These are phyloP conservation scores for Cyphomyrmex costatus DNA, from an alignment of 1,140 invertebrate genomes.

Conservation along the genomic window DNA sequence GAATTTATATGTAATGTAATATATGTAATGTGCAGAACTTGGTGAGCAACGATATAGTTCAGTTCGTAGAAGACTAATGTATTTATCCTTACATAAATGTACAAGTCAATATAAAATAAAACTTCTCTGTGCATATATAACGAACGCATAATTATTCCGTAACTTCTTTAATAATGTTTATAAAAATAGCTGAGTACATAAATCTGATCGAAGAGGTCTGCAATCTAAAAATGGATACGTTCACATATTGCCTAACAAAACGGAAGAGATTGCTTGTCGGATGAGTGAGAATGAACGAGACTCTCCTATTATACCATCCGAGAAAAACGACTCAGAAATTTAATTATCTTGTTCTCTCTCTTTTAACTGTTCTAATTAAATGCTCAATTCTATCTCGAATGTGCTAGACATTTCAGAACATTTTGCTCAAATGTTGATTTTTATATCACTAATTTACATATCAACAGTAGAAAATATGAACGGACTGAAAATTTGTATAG, in stretches of 20 bases:
- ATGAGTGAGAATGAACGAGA: conserved; percentile 69
- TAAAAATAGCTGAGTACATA: not conserved
- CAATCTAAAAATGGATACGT: conserved; percentile 70
- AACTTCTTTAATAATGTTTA: not conserved
- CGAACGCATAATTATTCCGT: conserved; percentile 32
- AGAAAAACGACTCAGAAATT: conserved; percentile 78
- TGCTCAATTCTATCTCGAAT: conserved; percentile 76
- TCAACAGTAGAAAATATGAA: conserved; percentile 4
- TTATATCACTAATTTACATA: conserved; percentile 57
- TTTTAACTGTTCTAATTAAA: conserved; percentile 80
- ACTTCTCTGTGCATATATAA: not conserved
- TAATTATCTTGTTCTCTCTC: conserved; percentile 78
- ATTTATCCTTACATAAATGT: conserved; percentile 9
- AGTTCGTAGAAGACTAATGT: not conserved
- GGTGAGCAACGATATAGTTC: not conserved
- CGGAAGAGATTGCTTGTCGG: conserved; percentile 77
- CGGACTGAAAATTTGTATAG: not conserved
- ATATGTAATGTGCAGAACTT: not conserved
- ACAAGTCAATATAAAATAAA: not conserved
- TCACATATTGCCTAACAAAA: conserved; percentile 77
- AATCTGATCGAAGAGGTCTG: conserved; percentile 60
- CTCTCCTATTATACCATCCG: conserved; percentile 69
- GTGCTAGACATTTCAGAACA: conserved; percentile 43
- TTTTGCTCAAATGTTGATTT: conserved; percentile 62
- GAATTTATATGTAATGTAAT: not conserved